Percentiles rank a stretch among this genome's conserved stretches.
Evolutionary conservation across 2,113 vertebrate species (phyloP).

Genomic region (Uria lomvia): DNA sequence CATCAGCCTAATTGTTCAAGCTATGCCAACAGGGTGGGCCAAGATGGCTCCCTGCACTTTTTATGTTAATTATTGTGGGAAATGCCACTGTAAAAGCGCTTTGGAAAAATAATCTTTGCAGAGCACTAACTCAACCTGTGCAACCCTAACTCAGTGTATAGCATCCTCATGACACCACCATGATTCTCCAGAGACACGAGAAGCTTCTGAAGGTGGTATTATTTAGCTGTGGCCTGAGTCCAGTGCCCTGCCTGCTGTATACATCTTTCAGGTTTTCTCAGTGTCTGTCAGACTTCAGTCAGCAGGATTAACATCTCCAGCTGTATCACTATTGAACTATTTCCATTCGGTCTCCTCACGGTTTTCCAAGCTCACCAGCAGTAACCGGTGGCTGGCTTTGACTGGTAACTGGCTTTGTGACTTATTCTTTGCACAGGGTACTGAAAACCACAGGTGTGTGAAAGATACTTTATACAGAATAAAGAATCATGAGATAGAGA

Average conservation of each 20-base stretch:
- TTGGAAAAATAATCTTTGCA: neutral
- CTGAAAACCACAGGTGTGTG: neutral
- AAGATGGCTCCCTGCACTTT: neutral
- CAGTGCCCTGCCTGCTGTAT: accelerated
- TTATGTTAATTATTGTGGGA: neutral
- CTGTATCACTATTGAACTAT: neutral
- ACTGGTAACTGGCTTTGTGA: neutral
- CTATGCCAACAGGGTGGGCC: neutral
- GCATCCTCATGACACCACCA: neutral
- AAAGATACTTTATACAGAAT: neutral
- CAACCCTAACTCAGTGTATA: neutral
- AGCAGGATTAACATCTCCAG: neutral
- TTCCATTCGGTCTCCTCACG: neutral
- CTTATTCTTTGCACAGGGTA: neutral
- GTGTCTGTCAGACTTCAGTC: neutral
- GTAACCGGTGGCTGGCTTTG: neutral
- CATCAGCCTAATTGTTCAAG: neutral
- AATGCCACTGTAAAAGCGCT: accelerated
- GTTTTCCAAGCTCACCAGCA: neutral
- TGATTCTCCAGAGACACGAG: neutral
- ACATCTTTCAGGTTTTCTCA: neutral
- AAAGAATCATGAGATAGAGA: neutral
- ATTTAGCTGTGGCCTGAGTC: neutral
- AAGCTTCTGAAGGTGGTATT: neutral
- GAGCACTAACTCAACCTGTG: neutral